Base-by-base conservation (phyloP, 1,140 invertebrate species). In the Drosophila baimaii region DNA sequence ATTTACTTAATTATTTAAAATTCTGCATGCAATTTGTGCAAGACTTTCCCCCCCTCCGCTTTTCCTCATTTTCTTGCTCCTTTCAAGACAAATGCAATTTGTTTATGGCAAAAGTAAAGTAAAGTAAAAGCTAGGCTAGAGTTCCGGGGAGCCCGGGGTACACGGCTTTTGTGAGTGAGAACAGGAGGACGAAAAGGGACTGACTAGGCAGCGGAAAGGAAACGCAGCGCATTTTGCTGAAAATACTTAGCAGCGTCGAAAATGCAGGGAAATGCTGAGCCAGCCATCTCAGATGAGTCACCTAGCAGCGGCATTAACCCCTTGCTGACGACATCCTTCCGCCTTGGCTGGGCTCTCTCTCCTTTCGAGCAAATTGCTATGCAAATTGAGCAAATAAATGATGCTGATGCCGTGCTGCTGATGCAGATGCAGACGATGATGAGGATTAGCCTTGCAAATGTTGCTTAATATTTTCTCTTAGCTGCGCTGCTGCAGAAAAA, bases 1-100 rank as follows among this genome's bases (percentile, higher is more conserved):
- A 49, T 74, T 74, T 79, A 80, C 71, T 85, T 76, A 80, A 84
- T 84, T 84, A 80, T 84, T 84, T 85, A 84, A 70, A 77, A 68
- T 73, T 68, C 55, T 62, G 66, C 65, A 70, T 82, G 75, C 81
- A 80, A 77, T 70, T 66, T 58, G 37, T 71, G 51, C 49, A 31
- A 15, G 35, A 1, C 39, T 21, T 29, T 46, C 15, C 12, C 10
- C 9, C 5, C 5, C 17, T 21, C 5, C 17, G n/a, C 21, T 41
- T 5, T 10, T 7, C 15, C 12, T 8, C 7, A 7, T 19, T 43
- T 8, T 39, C 27, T 25, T 17, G 31, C 55, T 43, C 5, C 17
- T 64, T 66, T 21, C 25, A 55, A 69, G 68, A 52, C 55, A 72
- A 61, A 59, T 73, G 37, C 66, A 73, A 73, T 73, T 73, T 73